A percentile compares a stretch with the other conserved stretches of the same genome.
Conservation (phyloP, 2,797 vertebrate species). For the Acrocephalus scirpaceus region DNA sequence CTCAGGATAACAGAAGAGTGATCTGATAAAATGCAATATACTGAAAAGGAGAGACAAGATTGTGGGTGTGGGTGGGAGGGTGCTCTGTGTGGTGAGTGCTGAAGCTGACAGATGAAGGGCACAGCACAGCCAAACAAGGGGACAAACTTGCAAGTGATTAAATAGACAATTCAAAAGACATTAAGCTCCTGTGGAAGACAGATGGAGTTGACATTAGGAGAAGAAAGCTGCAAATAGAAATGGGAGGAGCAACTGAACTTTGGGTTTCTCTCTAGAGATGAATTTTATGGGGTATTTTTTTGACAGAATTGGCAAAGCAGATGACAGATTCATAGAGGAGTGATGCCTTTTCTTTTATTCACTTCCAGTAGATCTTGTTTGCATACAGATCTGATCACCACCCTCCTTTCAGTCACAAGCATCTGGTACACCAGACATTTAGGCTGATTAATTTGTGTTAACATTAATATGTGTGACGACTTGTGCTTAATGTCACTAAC, state of each 20-base stretch:
- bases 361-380: neutral
- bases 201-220: slow-evolving; percentile 54
- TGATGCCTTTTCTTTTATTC: neutral
- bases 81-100: neutral
- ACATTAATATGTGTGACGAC: neutral
- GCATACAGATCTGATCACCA: neutral
- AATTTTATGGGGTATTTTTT: neutral
- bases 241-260: slow-evolving; percentile 38
- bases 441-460: slow-evolving; percentile 10
- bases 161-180: slow-evolving; percentile 55
- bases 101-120: slow-evolving; percentile 47
- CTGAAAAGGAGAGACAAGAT: neutral
- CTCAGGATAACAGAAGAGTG: neutral
- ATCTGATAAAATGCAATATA: neutral
- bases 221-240: slow-evolving; percentile 44
- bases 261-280: neutral
- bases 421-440: accelerated
- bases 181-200: slow-evolving; percentile 38
- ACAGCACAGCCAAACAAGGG: neutral
- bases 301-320: neutral
- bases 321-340: neutral
- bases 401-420: neutral
- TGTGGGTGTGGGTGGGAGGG: neutral
- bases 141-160: slow-evolving; percentile 46
- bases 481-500: neutral